Evolutionary conservation across 2,888 invertebrate species (phyloP), one percentile per base, ranked within the genome.

Genomic region (Pristionchus maxplancki): DNA sequence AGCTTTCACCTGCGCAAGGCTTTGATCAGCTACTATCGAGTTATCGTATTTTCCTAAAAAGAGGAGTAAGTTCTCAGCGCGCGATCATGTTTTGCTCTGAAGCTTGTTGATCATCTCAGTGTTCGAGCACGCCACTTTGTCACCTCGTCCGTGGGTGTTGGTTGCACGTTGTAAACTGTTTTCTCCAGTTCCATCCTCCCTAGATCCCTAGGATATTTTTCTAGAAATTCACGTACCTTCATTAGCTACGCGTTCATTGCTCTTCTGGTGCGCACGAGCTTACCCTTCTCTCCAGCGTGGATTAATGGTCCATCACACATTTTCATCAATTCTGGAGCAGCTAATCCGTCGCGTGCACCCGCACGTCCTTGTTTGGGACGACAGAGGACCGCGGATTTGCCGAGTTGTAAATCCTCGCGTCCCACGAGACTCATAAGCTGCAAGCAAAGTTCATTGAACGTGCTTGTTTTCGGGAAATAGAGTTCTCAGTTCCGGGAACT

Each of bases 301-400:
- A 58, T n/a, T n/a, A 58, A 58, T n/a, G 58, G 58, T 58, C n/a
- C 58, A n/a, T 58, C 58, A 58, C 58, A 58, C 58, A 58, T 58
- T n/a, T 58, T 58, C 58, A 58, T 58, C n/a, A n/a, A 58, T n/a
- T 58, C 58, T 58, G 6, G 58, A 58, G 58, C 58, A n/a, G 24
- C n/a, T 58, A 58, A 58, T 58, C 58, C n/a, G 4, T n/a, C 8
- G 58, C 58, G 58, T 58, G 58, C 58, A 58, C n/a, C 20, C 11
- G 50, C 50, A n/a, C 24, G 24, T n/a, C 9, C 58, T 53, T 58
- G 58, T 58, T 58, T 58, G 58, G 24, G 58, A 58, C 58, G 53
- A 53, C 53, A 6, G 58, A 24, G 58, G 20, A 24, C 8, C n/a
- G 58, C 24, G 24, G 58, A 58, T 58, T 58, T 24, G 58, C 58